Evolutionary conservation across 2,797 vertebrate species (phyloP).

Genomic region (Manis crassicaudata): DNA sequence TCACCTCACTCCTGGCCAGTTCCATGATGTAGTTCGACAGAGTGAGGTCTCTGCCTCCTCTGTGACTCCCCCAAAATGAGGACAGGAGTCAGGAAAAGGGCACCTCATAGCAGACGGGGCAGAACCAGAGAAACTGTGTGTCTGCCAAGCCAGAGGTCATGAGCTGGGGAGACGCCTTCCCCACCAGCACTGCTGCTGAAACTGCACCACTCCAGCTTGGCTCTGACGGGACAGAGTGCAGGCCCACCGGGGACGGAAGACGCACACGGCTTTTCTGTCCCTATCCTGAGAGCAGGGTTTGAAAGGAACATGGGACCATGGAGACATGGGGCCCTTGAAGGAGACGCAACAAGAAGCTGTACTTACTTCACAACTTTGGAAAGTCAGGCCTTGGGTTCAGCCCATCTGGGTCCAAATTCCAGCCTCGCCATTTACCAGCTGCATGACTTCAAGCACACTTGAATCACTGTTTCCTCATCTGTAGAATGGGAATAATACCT

Average conservation of each 20-base stretch:
- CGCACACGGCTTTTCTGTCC: neutral
- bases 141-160: neutral
- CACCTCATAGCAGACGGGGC: neutral
- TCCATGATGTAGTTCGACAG: neutral
- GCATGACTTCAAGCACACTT: neutral
- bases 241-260: neutral
- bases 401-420: neutral
- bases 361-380: neutral
- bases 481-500: neutral
- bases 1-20: neutral
- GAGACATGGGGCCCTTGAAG: neutral
- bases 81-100: neutral
- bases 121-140: neutral
- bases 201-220: no score
- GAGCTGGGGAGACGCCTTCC: neutral
- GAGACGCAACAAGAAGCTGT: neutral
- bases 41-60: neutral
- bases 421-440: neutral
- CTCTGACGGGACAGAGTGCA: neutral
- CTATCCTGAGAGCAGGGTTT: neutral
- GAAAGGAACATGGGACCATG: neutral
- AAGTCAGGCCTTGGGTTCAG: neutral
- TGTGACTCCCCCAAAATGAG: neutral
- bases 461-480: neutral
- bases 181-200: fast-evolving